Conservation (phyloP, 2,888 invertebrate species). For the Leptinotarsa juncta region DNA sequence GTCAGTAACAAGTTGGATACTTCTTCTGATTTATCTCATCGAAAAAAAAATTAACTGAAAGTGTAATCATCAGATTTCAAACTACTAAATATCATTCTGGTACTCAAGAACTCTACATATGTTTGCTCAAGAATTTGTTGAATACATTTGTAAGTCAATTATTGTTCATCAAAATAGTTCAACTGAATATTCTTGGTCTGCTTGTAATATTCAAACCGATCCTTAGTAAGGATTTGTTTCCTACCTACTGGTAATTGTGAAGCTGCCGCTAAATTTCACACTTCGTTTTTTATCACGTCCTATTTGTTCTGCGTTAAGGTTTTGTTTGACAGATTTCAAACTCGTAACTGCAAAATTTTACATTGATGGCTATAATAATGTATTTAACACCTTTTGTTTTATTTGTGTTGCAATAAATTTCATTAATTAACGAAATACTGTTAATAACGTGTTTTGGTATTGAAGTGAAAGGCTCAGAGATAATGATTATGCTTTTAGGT, state of each 20-base stretch:
- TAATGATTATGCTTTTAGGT: not conserved
- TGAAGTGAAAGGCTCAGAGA: not conserved
- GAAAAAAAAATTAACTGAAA: too few species aligned
- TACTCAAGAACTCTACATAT: too few species aligned
- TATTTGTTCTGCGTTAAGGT: slow-evolving; percentile 16
- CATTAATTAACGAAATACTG: slow-evolving; percentile 30
- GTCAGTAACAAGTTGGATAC: too few species aligned
- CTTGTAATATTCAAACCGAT: not conserved
- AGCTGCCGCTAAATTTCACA: slow-evolving; percentile 24
- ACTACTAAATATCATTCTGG: too few species aligned
- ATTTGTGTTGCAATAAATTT: slow-evolving; percentile 37
- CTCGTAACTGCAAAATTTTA: slow-evolving; percentile 22
- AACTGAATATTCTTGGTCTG: not conserved
- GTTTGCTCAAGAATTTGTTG: too few species aligned
- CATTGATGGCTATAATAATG: slow-evolving; percentile 26
- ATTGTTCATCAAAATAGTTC: too few species aligned
- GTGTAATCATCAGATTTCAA: too few species aligned
- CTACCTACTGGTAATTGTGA: slow-evolving; percentile 23
- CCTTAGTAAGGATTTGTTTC: not conserved
- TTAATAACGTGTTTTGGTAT: slow-evolving; percentile 23
- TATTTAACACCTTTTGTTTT: slow-evolving; percentile 34
- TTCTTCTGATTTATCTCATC: too few species aligned
- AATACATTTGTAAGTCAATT: too few species aligned
- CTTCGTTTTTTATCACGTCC: slow-evolving; percentile 22
- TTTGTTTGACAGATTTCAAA: slow-evolving; percentile 19